A percentile compares a stretch with the other conserved stretches of the same genome.
phyloP scores from a whole-genome alignment of 2,113 vertebrate species.

The Copsychus sechellarum region DNA sequence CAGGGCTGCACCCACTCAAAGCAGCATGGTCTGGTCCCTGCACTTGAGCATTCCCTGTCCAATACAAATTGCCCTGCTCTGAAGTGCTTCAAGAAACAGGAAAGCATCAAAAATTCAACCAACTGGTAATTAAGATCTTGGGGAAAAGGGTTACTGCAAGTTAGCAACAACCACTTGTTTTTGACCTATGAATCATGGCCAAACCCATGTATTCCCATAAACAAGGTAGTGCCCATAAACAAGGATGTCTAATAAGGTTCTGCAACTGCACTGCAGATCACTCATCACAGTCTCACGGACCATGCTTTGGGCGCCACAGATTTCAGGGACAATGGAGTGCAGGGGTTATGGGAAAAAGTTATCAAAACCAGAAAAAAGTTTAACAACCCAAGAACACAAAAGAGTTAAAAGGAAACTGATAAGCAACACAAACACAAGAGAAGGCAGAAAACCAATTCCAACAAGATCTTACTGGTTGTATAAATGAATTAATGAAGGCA shows the following conservation, averaged over 20 bases:
- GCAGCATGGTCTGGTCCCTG: background rate
- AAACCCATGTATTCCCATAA: background rate
- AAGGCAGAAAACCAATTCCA: background rate
- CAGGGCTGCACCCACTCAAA: background rate
- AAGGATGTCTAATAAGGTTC: background rate
- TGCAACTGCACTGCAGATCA: background rate
- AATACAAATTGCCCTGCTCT: background rate
- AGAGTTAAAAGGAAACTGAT: background rate
- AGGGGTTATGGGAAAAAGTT: background rate
- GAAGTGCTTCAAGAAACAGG: background rate
- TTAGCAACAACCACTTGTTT: background rate
- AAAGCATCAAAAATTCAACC: background rate
- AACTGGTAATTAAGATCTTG: background rate
- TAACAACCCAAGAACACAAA: background rate
- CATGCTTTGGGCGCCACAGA: background rate
- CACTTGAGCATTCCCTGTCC: fast-evolving
- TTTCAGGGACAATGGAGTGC: background rate
- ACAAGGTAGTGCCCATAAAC: background rate
- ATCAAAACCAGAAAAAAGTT: background rate
- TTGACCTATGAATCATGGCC: background rate
- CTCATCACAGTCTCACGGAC: background rate
- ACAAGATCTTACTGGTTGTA: background rate
- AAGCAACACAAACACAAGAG: background rate
- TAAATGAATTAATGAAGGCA: constrained; percentile 11
- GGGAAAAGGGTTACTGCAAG: background rate